Evolutionary conservation across 2,797 vertebrate genomes (phyloP).

Genomic region (Oryzias dopingdopingensis): DNA sequence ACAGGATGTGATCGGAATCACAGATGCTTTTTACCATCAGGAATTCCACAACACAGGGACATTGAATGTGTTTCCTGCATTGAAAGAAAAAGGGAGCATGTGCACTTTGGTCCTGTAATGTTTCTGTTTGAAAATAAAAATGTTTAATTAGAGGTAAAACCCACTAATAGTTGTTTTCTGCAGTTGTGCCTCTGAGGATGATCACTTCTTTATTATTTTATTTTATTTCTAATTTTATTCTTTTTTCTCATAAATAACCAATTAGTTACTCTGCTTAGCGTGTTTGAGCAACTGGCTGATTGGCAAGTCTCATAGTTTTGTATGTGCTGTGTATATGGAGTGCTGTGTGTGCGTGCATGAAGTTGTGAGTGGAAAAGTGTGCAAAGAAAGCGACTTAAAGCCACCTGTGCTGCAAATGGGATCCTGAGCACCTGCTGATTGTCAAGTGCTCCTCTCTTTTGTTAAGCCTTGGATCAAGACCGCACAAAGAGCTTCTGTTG

Average conservation of each 20-base stretch:
- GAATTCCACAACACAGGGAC: too few species aligned
- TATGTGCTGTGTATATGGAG: slow-evolving; percentile 3
- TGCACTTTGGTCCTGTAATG: too few species aligned
- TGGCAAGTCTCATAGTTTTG: slow-evolving; percentile 35
- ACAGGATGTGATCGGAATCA: too few species aligned
- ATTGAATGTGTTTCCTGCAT: too few species aligned
- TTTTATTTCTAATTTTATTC: slow-evolving; percentile 20
- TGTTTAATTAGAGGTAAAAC: too few species aligned
- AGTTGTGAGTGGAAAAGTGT: background rate
- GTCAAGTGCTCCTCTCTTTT: slow-evolving; percentile 35
- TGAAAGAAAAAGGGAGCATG: too few species aligned
- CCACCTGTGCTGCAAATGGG: slow-evolving; percentile 24
- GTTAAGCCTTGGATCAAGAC: slow-evolving; percentile 40
- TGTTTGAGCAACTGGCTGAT: slow-evolving; percentile 42
- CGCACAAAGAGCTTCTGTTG: slow-evolving; percentile 26
- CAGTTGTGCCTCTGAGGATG: background rate
- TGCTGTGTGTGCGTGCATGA: background rate
- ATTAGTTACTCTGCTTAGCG: slow-evolving; percentile 64
- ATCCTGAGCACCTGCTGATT: slow-evolving; percentile 29
- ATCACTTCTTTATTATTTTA: background rate
- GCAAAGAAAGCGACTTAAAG: background rate
- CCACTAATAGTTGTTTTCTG: background rate
- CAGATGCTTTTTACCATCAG: too few species aligned
- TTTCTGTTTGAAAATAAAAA: too few species aligned
- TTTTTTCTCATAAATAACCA: slow-evolving; percentile 61